Evolutionary conservation across 2,888 invertebrate species (phyloP), one percentile per base, ranked within the genome.

Genomic region (Cephus nigrinus): DNA sequence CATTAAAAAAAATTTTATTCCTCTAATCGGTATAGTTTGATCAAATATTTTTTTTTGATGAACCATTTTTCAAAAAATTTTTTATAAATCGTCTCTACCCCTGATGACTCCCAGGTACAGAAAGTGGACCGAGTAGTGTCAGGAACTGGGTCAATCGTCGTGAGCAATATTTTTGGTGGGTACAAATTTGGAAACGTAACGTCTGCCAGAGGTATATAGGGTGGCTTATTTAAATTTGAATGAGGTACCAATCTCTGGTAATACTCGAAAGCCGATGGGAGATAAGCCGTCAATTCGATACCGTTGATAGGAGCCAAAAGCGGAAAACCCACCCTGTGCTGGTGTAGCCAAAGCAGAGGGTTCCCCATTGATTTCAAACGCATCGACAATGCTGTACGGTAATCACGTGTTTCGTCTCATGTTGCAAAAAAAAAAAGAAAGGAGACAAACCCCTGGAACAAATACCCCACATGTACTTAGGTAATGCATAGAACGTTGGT

Each of bases 281-380:
- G 84, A 84, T 84, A 84, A 84, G 84, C 82, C 80, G 80, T 81
- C 84, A 82, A 84, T 82, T 81, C 80, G 84, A 84, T 84, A 84
- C 81, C 82, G 82, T 82, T 83, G 83, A 82, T 81, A 82, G 77
- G 68, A 75, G 35, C 69, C 72, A 74, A 74, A 77, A 79, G 77
- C 77, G 74, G 32, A 68, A 75, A 75, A 23, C 69, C 73, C 68
- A 73, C 68, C 71, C 76, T 55, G 73, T 12, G 34, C 74, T 69
- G 35, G 71, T 32, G 30, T 77, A 69, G 74, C 75, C 75, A 69
- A 75, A 75, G 75, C 75, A 68, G 73, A 33, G 69, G 73, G 68
- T 78, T 78, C 15, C 31, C 36, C 71, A 71, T 71, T 71, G 31
- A 71, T 71, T 33, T 31, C 71, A 32, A 71, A 32, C 71, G 31